Percentiles rank a stretch among this genome's conserved stretches.
These are phyloP conservation scores for Cantharis nigra DNA, from an alignment of 2,888 invertebrate genomes.

Conservation along the genomic window DNA sequence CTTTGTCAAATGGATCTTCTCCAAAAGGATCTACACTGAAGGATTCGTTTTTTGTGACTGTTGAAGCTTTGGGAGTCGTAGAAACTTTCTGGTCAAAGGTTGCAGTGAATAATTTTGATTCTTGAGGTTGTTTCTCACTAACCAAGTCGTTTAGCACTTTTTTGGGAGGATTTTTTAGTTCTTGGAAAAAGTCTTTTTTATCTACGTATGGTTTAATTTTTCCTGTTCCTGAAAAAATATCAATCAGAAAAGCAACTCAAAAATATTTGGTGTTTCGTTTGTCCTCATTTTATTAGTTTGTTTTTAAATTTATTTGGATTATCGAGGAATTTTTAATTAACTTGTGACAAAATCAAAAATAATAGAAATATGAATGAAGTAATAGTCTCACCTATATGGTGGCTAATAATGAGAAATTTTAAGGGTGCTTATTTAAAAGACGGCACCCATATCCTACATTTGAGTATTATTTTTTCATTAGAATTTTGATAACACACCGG, in stretches of 20 bases:
- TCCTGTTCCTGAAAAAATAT: slow-evolving; percentile 67
- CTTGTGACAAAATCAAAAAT: neutral
- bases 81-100: slow-evolving; percentile 38
- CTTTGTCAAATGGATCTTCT: slow-evolving; percentile 76
- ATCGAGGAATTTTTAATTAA: neutral
- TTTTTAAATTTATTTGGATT: neutral
- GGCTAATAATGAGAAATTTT: neutral
- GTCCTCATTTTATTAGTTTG: neutral
- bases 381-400: neutral
- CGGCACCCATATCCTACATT: too few relatives aligned
- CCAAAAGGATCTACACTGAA: slow-evolving; percentile 67
- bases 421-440: neutral
- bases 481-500: neutral
- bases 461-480: too few relatives aligned
- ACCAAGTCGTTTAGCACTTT: slow-evolving; percentile 88
- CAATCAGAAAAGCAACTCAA: neutral
- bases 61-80: slow-evolving; percentile 17
- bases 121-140: slow-evolving; percentile 37
- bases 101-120: slow-evolving; percentile 33
- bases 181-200: slow-evolving; percentile 95
- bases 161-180: slow-evolving; percentile 92
- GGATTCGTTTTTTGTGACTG: slow-evolving; percentile 43
- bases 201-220: slow-evolving; percentile 91
- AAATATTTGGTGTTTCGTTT: slow-evolving; percentile 1
- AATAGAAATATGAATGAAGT: neutral